Conservation (phyloP, 92 coral and sea anemone species). For the Siderastrea siderea region DNA sequence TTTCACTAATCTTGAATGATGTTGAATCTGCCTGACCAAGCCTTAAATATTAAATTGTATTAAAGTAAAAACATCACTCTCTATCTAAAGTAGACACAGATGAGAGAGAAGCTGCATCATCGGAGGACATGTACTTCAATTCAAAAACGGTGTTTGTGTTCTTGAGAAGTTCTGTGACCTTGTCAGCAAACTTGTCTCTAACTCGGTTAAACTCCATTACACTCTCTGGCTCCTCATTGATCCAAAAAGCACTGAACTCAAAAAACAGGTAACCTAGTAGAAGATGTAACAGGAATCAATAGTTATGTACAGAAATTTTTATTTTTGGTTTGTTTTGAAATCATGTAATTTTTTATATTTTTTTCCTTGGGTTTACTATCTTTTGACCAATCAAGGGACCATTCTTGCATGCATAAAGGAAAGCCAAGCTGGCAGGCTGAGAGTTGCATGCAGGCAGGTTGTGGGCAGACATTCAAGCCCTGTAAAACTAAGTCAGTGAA, state of each 20-base stretch:
- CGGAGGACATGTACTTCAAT: constrained; percentile 59
- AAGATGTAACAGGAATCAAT: not conserved
- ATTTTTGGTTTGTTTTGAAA: no score
- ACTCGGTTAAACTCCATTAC: constrained; percentile 91
- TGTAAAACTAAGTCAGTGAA: no score
- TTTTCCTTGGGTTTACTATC: no score
- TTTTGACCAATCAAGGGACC: no score
- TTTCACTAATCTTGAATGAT: not conserved
- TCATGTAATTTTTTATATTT: no score
- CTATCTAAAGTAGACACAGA: constrained; percentile 72
- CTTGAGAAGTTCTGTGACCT: constrained; percentile 61
- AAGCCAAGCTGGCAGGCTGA: no score
- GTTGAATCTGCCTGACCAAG: no score
- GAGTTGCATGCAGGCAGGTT: no score
- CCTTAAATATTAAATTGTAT: not conserved
- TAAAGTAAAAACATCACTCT: not conserved
- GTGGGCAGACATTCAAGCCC: no score
- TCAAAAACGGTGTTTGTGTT: constrained; percentile 55
- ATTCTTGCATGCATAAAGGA: no score
- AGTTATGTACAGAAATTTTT: no score
- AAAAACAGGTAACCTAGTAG: constrained; percentile 87
- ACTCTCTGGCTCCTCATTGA: constrained; percentile 91
- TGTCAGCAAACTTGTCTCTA: constrained; percentile 89
- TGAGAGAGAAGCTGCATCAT: constrained; percentile 62
- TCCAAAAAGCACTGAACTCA: constrained; percentile 96